Evolutionary conservation across 1,140 invertebrate species (phyloP), one percentile per base, ranked within the genome.

Genomic region (Drosophila neocordata): DNA sequence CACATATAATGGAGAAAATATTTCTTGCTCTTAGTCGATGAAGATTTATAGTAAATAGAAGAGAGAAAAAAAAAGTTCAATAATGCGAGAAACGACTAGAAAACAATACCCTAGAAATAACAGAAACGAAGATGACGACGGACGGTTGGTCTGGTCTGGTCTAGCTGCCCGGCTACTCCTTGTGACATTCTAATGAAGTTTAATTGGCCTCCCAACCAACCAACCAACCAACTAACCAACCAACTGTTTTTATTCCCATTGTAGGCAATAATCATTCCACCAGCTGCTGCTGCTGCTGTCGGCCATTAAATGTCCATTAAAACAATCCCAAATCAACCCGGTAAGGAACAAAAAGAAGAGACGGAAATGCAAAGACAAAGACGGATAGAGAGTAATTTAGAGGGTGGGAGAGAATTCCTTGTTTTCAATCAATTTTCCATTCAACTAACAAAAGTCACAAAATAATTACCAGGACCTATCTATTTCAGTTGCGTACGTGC

Each of bases 161-260:
- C n/a, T n/a, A n/a, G n/a, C n/a, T n/a, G n/a, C n/a, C n/a, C n/a
- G 57, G 31, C 22, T 31, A 24, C 58, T 81, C 56, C 64, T 31
- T 71, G 69, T 81, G 73, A 61, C 78, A 81, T 81, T 81, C 73
- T 64, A 81, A 67, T 82, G 66, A 77, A 77, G 70, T 74, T 76
- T 70, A 81, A 82, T 81, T 81, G 78, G 27, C 27, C 27, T 7
- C 57, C 69, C 52, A 53, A 24, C 2, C 12, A 12, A n/a, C 51
- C 51, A 27, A 24, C 20, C 20, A 24, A 12, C 20, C 38, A 24
- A 24, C 41, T 12, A 31, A 9, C 24, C 12, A 34, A 7, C 53
- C 53, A 56, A 56, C 53, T 56, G 53, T 56, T 56, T 41, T 13
- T 9, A 65, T 65, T 65, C 60, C 56, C 64, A 65, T 55, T 15